Evolutionary conservation across 2,113 vertebrate genomes (phyloP).

Genomic region (Spilogale gracilis): DNA sequence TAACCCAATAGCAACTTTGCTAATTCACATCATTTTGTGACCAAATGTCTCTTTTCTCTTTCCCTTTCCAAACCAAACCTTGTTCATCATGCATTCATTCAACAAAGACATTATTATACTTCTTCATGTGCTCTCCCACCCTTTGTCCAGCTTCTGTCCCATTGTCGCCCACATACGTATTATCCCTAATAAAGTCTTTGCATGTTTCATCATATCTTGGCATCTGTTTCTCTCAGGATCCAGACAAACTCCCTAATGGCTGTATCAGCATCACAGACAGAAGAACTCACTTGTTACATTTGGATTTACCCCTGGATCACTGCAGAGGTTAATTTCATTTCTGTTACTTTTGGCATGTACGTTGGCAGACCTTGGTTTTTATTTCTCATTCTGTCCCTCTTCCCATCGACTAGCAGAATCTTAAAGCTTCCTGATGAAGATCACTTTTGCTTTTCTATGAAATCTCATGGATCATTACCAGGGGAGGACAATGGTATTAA

Average conservation of each 20-base stretch:
- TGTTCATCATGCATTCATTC: neutral
- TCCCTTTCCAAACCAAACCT: neutral
- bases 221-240: neutral
- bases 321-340: neutral
- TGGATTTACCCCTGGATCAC: neutral
- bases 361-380: neutral
- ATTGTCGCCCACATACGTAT: neutral
- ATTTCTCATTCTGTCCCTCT: neutral
- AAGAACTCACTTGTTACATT: neutral
- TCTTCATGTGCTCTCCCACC: neutral
- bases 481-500: neutral
- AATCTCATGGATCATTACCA: neutral
- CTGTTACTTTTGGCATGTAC: neutral
- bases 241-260: neutral
- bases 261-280: neutral
- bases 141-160: too few species aligned
- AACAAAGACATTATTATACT: neutral
- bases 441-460: neutral
- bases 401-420: neutral
- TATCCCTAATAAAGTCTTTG: neutral
- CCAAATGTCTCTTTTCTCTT: conserved; percentile 6
- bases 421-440: neutral
- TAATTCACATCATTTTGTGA: neutral
- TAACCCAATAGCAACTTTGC: neutral
- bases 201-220: neutral